phyloP scores from a whole-genome alignment of 2,797 vertebrate genomes.

The Tamandua tetradactyla region DNA sequence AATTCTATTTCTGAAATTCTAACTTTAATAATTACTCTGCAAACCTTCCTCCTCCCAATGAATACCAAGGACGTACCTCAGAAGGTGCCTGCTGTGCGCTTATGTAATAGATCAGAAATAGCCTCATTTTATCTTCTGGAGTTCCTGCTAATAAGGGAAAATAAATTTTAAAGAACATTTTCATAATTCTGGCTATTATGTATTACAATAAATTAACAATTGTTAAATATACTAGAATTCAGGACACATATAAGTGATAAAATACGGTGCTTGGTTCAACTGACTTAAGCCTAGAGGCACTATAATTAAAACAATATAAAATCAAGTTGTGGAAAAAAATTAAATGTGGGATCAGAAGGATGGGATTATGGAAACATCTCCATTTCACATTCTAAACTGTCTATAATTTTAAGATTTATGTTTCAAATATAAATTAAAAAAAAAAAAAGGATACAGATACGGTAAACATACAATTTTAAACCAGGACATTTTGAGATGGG shows the following conservation, averaged over 20 bases:
- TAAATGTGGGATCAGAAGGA: background rate
- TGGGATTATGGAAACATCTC: background rate
- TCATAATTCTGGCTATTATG: constrained; percentile 26
- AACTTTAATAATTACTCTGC: background rate
- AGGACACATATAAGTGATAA: constrained; percentile 36
- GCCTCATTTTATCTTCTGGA: constrained; percentile 97
- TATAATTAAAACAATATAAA: constrained; percentile 3
- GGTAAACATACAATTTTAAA: background rate
- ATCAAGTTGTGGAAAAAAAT: background rate
- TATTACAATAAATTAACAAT: background rate
- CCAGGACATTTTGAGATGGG: background rate
- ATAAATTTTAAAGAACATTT: background rate
- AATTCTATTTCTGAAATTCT: constrained; percentile 56
- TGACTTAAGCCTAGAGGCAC: background rate
- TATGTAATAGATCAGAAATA: constrained; percentile 98
- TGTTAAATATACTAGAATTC: constrained; percentile 13
- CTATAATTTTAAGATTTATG: background rate
- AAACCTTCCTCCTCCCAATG: background rate
- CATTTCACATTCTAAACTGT: background rate
- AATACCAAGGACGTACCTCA: constrained; percentile 88
- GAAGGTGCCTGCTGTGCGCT: constrained; percentile 93
- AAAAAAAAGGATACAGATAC: background rate
- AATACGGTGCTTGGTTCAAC: background rate
- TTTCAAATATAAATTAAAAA: background rate
- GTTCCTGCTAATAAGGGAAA: constrained; percentile 90